Percentiles rank a stretch among this genome's conserved stretches.
Evolutionary conservation across 2,888 invertebrate species (phyloP).

Genomic region (Trichopoda pennipes): DNA sequence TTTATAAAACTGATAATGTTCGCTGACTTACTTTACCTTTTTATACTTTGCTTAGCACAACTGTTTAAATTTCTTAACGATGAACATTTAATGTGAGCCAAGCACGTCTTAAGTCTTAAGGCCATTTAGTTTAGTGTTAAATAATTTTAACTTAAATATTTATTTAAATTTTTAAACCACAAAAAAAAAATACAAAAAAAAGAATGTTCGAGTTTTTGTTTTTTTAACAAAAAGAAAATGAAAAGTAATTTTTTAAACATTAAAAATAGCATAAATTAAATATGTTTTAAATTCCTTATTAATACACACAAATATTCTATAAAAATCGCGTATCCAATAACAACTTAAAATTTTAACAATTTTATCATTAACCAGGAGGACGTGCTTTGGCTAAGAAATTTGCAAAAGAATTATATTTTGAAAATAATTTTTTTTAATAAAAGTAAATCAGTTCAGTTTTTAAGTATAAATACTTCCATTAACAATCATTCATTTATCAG

Average conservation of each 20-base stretch:
- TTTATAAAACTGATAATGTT: slow-evolving; percentile 42
- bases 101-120: slow-evolving; percentile 47
- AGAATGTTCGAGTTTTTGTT: too few relatives aligned
- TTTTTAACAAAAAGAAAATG: too few relatives aligned
- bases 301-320: slow-evolving; percentile 10
- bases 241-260: neutral
- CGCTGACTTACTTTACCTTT: slow-evolving; percentile 34
- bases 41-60: slow-evolving; percentile 34
- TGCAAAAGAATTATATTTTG: neutral
- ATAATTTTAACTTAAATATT: slow-evolving; percentile 27
- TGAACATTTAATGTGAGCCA: slow-evolving; percentile 20
- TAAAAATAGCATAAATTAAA: neutral
- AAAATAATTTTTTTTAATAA: slow-evolving; percentile 1
- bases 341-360: slow-evolving; percentile 1
- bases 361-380: neutral
- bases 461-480: slow-evolving; percentile 37
- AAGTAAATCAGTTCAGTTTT: slow-evolving; percentile 15
- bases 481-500: slow-evolving; percentile 30
- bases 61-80: neutral
- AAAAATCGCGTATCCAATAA: neutral
- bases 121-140: slow-evolving; percentile 60
- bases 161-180: neutral
- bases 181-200: too few relatives aligned
- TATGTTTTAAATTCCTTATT: neutral
- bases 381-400: slow-evolving; percentile 40